Conservation (phyloP, 1,140 invertebrate species). For the Helicoverpa zea region DNA sequence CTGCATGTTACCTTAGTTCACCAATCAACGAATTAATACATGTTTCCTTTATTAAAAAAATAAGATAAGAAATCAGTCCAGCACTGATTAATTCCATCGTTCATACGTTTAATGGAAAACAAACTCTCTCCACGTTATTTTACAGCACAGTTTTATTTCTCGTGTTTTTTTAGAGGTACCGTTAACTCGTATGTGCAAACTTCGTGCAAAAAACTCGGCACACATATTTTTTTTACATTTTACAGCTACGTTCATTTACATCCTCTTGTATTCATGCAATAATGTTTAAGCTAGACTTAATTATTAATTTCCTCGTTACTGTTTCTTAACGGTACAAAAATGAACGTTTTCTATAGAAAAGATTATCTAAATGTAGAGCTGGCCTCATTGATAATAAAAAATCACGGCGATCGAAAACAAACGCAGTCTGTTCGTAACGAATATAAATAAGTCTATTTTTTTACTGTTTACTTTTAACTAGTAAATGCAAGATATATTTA, state of each 20-base stretch:
- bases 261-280: slow-evolving; percentile 51
- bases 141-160: slow-evolving; percentile 3
- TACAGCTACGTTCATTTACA: slow-evolving; percentile 63
- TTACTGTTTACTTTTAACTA: slow-evolving; percentile 7
- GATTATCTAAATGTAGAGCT: neutral
- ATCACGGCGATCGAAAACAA: neutral
- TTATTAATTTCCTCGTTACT: slow-evolving; percentile 14
- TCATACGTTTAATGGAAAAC: neutral
- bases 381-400: slow-evolving; percentile 18
- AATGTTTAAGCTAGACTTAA: slow-evolving; percentile 49
- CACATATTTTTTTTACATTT: slow-evolving; percentile 62
- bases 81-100: slow-evolving; percentile 37
- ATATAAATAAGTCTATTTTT: neutral
- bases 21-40: slow-evolving; percentile 25
- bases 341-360: too few relatives aligned
- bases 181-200: slow-evolving; percentile 65
- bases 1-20: slow-evolving; percentile 14
- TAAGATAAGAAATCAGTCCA: slow-evolving; percentile 42
- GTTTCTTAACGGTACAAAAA: slow-evolving; percentile 26
- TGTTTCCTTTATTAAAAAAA: slow-evolving; percentile 18
- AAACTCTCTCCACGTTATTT: neutral
- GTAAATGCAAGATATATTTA: slow-evolving; percentile 39
- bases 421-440: neutral
- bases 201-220: slow-evolving; percentile 60
- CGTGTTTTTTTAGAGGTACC: slow-evolving; percentile 57